These are phyloP conservation scores for Pachycephala philippinensis DNA, from an alignment of 2,113 vertebrate species.

Conservation along the genomic window DNA sequence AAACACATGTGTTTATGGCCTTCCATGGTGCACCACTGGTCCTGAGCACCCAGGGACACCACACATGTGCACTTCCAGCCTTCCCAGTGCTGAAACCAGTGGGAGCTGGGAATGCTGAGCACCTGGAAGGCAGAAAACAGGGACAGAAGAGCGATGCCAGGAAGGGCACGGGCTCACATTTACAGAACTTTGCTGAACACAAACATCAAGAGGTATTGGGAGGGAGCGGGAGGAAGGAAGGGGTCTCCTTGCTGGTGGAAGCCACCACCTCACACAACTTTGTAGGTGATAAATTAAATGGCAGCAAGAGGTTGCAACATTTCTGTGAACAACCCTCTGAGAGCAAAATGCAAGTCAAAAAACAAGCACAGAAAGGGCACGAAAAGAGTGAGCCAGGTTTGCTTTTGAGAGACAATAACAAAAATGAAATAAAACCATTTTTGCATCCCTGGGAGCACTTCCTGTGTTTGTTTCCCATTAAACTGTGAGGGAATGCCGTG, in stretches of 20 bases:
- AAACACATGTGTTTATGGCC: neutral
- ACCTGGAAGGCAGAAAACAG: neutral
- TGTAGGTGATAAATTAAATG: neutral
- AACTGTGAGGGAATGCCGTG: neutral
- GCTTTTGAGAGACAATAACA: neutral
- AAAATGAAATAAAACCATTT: neutral
- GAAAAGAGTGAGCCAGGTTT: neutral
- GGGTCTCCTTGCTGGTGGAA: neutral
- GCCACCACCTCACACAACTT: neutral
- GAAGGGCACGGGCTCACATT: neutral
- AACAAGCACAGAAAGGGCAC: neutral
- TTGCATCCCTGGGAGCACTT: neutral
- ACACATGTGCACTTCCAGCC: accelerated
- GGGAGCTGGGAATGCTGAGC: neutral
- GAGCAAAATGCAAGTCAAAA: neutral
- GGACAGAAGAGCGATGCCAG: neutral
- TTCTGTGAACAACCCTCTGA: neutral
- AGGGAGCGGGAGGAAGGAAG: neutral
- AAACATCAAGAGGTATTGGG: no score
- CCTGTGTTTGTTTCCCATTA: neutral
- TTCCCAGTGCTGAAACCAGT: neutral
- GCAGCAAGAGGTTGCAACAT: neutral
- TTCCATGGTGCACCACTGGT: neutral
- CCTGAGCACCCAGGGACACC: neutral
- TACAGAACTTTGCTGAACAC: neutral